phyloP scores from a whole-genome alignment of 1,140 invertebrate species.

The Episyrphus balteatus region DNA sequence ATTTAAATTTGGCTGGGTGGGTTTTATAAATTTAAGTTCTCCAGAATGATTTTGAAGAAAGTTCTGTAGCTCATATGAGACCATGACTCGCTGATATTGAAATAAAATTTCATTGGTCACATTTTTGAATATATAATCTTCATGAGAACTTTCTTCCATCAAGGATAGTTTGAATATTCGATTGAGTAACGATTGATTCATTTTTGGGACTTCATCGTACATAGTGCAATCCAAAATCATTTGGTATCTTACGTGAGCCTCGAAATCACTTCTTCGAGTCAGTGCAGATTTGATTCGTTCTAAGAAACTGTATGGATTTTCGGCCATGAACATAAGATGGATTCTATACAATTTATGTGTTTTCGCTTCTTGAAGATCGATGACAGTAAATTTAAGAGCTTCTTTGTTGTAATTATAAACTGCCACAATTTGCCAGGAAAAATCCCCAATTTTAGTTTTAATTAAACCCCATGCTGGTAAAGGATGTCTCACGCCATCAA shows the following conservation, averaged over 20 bases:
- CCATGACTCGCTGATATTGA: too few species aligned
- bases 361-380: slow-evolving; percentile 17
- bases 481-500: slow-evolving; percentile 19
- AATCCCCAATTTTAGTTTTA: slow-evolving; percentile 19
- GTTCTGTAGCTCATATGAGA: too few species aligned
- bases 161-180: too few species aligned
- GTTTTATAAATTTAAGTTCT: too few species aligned
- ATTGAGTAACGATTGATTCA: too few species aligned
- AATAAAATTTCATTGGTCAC: too few species aligned
- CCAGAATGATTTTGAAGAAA: too few species aligned
- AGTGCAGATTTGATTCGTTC: slow-evolving; percentile 20
- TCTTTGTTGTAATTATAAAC: slow-evolving; percentile 16
- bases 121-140: too few species aligned
- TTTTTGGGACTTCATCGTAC: too few species aligned
- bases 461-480: slow-evolving; percentile 21
- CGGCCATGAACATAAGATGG: slow-evolving; percentile 32
- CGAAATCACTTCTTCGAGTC: slow-evolving; percentile 20
- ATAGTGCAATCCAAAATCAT: slow-evolving; percentile 30
- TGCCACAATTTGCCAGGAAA: slow-evolving; percentile 18
- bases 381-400: slow-evolving; percentile 16
- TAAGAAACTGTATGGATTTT: slow-evolving; percentile 24
- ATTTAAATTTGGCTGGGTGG: too few species aligned
- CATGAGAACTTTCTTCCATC: too few species aligned
- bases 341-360: slow-evolving; percentile 23
- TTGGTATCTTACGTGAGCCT: slow-evolving; percentile 26